These are phyloP conservation scores for Nannoperca obscura DNA, from an alignment of 2,797 vertebrate species.

Conservation along the genomic window DNA sequence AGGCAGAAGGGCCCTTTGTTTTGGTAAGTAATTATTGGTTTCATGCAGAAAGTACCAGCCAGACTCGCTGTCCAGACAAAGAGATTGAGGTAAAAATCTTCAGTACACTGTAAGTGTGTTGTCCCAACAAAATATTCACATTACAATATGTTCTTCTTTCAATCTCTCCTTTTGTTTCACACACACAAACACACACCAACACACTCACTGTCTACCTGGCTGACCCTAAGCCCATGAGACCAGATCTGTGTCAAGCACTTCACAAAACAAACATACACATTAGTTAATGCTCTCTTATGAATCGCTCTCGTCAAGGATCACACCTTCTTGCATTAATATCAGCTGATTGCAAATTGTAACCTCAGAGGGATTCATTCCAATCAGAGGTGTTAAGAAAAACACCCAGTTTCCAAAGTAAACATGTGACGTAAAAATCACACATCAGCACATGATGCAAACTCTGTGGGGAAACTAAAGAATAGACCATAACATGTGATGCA, in stretches of 20 bases:
- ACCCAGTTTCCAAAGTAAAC: neutral
- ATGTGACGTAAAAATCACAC: neutral
- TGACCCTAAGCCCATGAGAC: neutral
- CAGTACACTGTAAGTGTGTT: neutral
- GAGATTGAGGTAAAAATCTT: neutral
- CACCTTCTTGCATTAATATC: slow-evolving; percentile 25
- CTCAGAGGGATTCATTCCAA: slow-evolving; percentile 33
- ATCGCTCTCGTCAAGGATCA: slow-evolving; percentile 8
- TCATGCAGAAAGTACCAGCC: neutral
- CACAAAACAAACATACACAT: slow-evolving; percentile 24
- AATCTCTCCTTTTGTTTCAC: neutral
- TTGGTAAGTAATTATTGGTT: neutral
- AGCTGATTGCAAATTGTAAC: neutral
- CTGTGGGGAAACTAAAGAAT: neutral
- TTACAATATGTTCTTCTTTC: neutral
- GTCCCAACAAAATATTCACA: too few species aligned
- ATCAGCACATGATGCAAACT: slow-evolving; percentile 14
- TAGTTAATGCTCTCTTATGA: slow-evolving; percentile 30
- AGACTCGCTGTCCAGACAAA: neutral
- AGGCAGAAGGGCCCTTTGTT: neutral
- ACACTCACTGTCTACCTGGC: neutral
- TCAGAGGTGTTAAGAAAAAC: slow-evolving; percentile 56
- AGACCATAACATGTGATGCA: slow-evolving; percentile 9
- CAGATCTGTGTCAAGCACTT: neutral
- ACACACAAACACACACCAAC: neutral